These are phyloP conservation scores for Crenuchus spilurus DNA, from an alignment of 2,797 vertebrate genomes.

Conservation along the genomic window DNA sequence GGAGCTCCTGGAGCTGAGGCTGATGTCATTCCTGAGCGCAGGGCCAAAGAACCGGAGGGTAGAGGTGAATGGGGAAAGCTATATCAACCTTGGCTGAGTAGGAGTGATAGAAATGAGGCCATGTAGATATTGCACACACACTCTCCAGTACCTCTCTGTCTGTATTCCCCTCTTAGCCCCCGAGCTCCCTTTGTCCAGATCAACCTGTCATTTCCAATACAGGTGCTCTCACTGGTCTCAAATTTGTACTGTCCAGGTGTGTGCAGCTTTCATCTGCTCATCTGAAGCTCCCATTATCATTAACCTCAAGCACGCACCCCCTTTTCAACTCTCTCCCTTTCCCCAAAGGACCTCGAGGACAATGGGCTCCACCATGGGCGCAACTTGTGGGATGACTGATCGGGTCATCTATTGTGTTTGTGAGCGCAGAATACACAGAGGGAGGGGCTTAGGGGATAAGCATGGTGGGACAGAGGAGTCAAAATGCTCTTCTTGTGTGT, in stretches of 20 bases:
- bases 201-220: constrained; percentile 76
- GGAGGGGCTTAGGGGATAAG: not conserved
- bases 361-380: not conserved
- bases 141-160: not conserved
- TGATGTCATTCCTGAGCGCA: constrained; percentile 76
- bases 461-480: not conserved
- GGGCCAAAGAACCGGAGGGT: constrained; percentile 53
- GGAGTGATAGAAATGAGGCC: constrained; percentile 41
- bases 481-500: not conserved
- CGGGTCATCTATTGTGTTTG: constrained; percentile 10
- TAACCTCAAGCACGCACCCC: constrained; percentile 58
- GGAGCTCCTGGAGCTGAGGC: constrained; percentile 59
- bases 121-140: not conserved
- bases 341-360: constrained; percentile 44
- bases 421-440: not conserved
- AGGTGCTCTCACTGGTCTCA: constrained; percentile 61
- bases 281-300: constrained; percentile 72
- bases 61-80: constrained; percentile 4
- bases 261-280: constrained; percentile 73
- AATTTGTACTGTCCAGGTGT: constrained; percentile 73
- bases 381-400: constrained; percentile 4
- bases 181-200: not conserved
- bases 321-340: constrained; percentile 12
- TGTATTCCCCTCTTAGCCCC: constrained; percentile 20
- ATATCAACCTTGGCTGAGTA: constrained; percentile 54